Conservation (phyloP, 1,140 invertebrate species). For the Meloidogyne exigua region DNA sequence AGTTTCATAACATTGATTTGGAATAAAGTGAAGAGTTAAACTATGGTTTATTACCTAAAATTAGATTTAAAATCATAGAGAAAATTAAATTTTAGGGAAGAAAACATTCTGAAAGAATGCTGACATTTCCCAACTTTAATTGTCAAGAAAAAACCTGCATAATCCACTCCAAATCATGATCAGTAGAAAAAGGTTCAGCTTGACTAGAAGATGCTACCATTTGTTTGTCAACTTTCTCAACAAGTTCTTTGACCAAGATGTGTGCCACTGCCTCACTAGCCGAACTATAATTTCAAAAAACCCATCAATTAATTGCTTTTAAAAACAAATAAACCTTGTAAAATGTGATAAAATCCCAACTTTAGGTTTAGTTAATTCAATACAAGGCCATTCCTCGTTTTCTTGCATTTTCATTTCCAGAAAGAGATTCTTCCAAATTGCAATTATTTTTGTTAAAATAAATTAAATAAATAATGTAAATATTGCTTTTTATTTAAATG, state of each 20-base stretch:
- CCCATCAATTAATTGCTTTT: too few species aligned
- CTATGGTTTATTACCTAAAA: slow-evolving; percentile 38
- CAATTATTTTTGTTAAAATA: not conserved
- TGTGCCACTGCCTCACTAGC: slow-evolving; percentile 47
- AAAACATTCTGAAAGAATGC: not conserved
- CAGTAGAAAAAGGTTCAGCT: slow-evolving; percentile 25
- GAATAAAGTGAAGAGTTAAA: slow-evolving; percentile 39
- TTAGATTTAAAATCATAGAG: not conserved
- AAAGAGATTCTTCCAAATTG: not conserved
- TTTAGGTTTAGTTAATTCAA: slow-evolving; percentile 20
- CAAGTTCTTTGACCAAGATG: slow-evolving; percentile 43
- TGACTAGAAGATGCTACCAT: slow-evolving; percentile 14
- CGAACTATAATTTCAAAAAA: slow-evolving; percentile 20
- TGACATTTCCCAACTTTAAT: too few species aligned
- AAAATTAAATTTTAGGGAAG: not conserved
- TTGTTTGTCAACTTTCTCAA: slow-evolving; percentile 43
- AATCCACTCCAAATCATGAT: slow-evolving; percentile 46
- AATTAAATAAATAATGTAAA: not conserved
- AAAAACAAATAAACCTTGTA: slow-evolving; percentile 6
- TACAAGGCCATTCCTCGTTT: slow-evolving; percentile 14
- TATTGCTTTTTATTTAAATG: not conserved
- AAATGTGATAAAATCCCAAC: slow-evolving; percentile 20
- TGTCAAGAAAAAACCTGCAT: slow-evolving; percentile 51
- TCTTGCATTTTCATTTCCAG: slow-evolving; percentile 1
- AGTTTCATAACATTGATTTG: slow-evolving; percentile 36